Evolutionary conservation across 2,797 vertebrate species (phyloP), one percentile per base, ranked within the genome.

Genomic region (Rallus crepitans): DNA sequence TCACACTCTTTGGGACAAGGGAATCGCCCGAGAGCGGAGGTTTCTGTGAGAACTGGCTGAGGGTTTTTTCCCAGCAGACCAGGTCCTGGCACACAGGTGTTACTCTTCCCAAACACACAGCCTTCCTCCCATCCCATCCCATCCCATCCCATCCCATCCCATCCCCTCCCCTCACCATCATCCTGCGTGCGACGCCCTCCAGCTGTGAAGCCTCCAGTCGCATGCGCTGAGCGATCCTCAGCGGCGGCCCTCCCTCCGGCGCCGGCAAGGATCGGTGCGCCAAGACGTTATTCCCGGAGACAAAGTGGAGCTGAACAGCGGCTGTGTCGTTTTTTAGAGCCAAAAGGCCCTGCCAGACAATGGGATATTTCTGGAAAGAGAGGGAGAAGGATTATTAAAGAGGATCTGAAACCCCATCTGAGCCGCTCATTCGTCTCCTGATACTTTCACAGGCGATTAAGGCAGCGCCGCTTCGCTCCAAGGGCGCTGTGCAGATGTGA

Each of bases 191-290:
- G 28, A 99, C 99, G 3, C 99, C 99, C 89, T 99, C 99, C 73
- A 99, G 98, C 97, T 99, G 99, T 0, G 99, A 99, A 20, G 98
- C 98, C 97, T 99, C 99, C 9, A 99, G 98, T 33, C 99, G 98
- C 99, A 99, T 99, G 96, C 99, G 98, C 98, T 99, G 99, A 24
- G 99, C 99, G 11, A 99, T 99, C 28, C 99, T 98, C 94, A 99
- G 98, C 0, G 99, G 99, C 31, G 99, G 98, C 2, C 99, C 99
- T 25, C 99, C 99, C 90, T 99, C 99, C 1, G 99, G 98, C 0
- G 99, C 99, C 0, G 99, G 99, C 95, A 99, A 98, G 3, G 99
- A 99, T 45, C 99, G 98, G 91, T 99, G 99, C 2, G 99, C 99
- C 97, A 99, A 93, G 21, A 99, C 97, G 9, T 99, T 99, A 97